Conservation (phyloP, 2,113 vertebrate species). For the Pseudorhombus dupliciocellatus region DNA sequence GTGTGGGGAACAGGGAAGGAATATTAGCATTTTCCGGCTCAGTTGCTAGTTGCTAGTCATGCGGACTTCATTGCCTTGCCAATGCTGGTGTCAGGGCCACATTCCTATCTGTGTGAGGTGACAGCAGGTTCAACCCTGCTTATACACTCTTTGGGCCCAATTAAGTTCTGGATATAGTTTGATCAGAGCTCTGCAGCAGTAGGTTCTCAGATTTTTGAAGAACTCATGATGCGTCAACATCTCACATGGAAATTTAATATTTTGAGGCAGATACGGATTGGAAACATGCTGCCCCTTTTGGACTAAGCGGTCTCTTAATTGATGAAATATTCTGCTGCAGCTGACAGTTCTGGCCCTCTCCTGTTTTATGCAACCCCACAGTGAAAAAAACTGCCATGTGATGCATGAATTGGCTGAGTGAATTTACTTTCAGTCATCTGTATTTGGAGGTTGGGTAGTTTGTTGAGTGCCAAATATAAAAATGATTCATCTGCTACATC, state of each 20-base stretch:
- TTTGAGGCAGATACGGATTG: background rate
- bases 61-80: slow-evolving; percentile 57
- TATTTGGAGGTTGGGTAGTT: too few relatives aligned
- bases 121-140: slow-evolving; percentile 45
- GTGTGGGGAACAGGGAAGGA: background rate
- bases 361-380: background rate
- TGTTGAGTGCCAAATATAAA: too few relatives aligned
- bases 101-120: slow-evolving; percentile 39
- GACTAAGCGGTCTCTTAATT: background rate
- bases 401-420: too few relatives aligned
- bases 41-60: slow-evolving; percentile 52
- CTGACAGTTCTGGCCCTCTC: background rate
- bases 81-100: slow-evolving; percentile 42
- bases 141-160: slow-evolving; percentile 7
- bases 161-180: too few relatives aligned
- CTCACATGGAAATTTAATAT: background rate
- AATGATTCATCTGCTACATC: too few relatives aligned
- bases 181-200: too few relatives aligned
- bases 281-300: background rate
- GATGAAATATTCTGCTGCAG: background rate
- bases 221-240: background rate
- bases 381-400: background rate
- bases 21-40: slow-evolving; percentile 45
- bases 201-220: background rate
- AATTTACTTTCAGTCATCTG: too few relatives aligned